phyloP scores from a whole-genome alignment of 2,888 invertebrate species.

The Uloborus plumipes region DNA sequence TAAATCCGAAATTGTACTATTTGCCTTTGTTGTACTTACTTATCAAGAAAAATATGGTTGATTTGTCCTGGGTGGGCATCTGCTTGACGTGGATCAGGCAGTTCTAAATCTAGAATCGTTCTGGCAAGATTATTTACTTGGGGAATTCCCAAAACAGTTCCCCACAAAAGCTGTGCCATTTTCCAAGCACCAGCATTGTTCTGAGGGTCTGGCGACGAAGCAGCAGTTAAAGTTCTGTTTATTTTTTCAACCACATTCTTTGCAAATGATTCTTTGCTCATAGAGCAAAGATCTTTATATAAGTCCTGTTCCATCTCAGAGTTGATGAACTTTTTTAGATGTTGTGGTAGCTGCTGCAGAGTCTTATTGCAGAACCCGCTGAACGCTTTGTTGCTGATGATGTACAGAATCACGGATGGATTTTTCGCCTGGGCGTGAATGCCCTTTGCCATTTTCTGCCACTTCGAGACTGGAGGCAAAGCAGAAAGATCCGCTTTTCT shows the following conservation, averaged over 20 bases:
- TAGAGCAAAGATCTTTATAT: constrained; percentile 25
- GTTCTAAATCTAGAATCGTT: constrained; percentile 31
- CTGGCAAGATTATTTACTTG: constrained; percentile 16
- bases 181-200: too few species aligned
- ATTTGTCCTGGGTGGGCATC: not conserved
- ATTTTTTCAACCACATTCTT: not conserved
- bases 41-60: not conserved
- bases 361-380: constrained; percentile 29
- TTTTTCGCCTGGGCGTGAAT: constrained; percentile 10
- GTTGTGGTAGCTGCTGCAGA: not conserved
- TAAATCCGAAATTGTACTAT: too few species aligned
- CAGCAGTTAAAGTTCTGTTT: not conserved
- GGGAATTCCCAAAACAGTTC: constrained; percentile 7
- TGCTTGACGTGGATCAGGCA: not conserved
- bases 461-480: constrained; percentile 25
- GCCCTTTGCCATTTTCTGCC: constrained; percentile 35
- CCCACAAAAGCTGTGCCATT: not conserved
- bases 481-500: constrained; percentile 24
- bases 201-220: not conserved
- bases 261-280: constrained; percentile 28
- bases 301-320: not conserved
- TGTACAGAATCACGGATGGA: constrained; percentile 36
- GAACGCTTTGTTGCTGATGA: constrained; percentile 34
- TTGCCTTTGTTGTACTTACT: too few species aligned
- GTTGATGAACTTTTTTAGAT: constrained; percentile 4